A percentile compares a stretch with the other conserved stretches of the same genome.
Conservation (phyloP, 2,888 invertebrate species). For the Lottia scabra region DNA sequence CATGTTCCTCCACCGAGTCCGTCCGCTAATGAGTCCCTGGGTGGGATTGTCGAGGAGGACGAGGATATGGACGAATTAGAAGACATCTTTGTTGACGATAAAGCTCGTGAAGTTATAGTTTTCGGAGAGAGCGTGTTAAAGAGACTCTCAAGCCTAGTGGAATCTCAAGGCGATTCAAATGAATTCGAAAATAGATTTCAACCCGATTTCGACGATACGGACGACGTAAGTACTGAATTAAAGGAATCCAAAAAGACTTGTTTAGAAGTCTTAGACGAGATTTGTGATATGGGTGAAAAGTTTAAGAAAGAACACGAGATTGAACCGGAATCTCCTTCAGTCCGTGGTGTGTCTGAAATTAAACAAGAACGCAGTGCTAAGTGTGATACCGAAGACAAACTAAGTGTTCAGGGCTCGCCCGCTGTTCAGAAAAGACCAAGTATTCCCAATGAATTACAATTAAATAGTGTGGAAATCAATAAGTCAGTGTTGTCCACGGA, state of each 20-base stretch:
- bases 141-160: conserved; percentile 48
- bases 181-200: conserved; percentile 9
- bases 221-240: conserved; percentile 4
- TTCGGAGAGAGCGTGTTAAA: conserved; percentile 53
- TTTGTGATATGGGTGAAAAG: conserved; percentile 4
- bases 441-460: conserved; percentile 11
- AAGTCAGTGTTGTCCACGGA: background rate
- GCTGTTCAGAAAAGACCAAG: conserved; percentile 10
- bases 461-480: background rate
- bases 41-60: conserved; percentile 29
- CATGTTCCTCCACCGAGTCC: conserved; percentile 54
- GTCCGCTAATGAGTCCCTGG: conserved; percentile 38
- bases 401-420: background rate
- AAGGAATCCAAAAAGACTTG: background rate
- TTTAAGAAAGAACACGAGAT: background rate
- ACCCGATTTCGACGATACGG: background rate
- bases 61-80: conserved; percentile 27
- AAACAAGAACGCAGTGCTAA: background rate
- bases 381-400: background rate
- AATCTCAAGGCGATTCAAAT: conserved; percentile 31
- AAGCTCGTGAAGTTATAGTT: conserved; percentile 31
- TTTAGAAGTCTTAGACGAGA: background rate
- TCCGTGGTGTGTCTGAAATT: background rate
- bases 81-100: conserved; percentile 17
- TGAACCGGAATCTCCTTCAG: background rate